Percentiles rank a stretch among this genome's conserved stretches.
phyloP scores from a whole-genome alignment of 2,797 vertebrate genomes.

The Ceryle rudis region DNA sequence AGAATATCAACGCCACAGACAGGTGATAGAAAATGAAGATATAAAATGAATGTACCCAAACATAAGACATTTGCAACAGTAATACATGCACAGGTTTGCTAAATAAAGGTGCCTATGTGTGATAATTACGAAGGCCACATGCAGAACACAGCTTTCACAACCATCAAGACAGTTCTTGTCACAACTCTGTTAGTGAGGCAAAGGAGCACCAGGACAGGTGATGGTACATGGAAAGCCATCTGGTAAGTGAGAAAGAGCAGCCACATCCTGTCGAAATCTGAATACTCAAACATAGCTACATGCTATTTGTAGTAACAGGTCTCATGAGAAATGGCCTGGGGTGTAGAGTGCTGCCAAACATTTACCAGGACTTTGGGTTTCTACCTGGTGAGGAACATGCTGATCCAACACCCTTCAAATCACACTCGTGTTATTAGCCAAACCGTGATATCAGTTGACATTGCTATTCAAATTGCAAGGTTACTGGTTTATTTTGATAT shows the following conservation, averaged over 20 bases:
- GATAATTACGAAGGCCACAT: background rate
- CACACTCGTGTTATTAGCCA: background rate
- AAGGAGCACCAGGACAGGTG: conserved; percentile 10
- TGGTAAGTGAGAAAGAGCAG: background rate
- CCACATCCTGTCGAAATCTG: background rate
- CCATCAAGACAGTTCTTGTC: background rate
- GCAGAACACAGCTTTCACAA: background rate
- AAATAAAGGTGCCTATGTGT: background rate
- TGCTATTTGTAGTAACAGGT: background rate
- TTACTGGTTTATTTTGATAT: background rate
- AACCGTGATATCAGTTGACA: background rate
- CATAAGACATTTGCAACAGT: background rate
- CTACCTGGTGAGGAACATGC: background rate
- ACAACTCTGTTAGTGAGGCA: background rate
- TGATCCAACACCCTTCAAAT: background rate
- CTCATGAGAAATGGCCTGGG: background rate
- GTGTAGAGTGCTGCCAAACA: background rate
- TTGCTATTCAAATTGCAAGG: background rate
- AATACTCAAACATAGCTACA: background rate
- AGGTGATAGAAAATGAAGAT: background rate
- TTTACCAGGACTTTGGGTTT: background rate
- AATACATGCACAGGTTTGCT: background rate
- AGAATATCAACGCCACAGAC: background rate
- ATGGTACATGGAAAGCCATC: conserved; percentile 6
- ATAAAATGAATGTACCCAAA: background rate